phyloP scores from a whole-genome alignment of 2,113 vertebrate species.

The Clarias batrachus region DNA sequence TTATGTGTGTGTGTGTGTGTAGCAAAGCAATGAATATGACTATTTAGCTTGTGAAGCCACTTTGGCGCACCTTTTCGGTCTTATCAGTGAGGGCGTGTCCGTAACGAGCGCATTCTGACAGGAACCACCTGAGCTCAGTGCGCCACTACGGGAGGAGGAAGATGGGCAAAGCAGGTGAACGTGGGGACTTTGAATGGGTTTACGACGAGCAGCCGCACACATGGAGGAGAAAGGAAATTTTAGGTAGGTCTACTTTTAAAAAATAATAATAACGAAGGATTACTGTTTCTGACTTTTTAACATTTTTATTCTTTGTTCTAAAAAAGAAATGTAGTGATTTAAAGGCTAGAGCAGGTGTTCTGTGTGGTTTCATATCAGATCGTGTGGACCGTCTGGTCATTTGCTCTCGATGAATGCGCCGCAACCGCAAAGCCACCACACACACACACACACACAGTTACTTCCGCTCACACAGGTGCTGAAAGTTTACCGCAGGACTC shows the following conservation, averaged over 20 bases:
- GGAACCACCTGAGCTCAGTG: constrained; percentile 44
- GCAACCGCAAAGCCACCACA: not conserved
- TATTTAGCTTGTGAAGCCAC: constrained; percentile 1
- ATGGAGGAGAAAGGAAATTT: constrained; percentile 87
- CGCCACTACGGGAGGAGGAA: constrained; percentile 33
- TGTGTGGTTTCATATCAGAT: not conserved
- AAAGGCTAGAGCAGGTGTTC: not conserved
- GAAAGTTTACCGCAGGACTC: not conserved
- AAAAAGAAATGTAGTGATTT: not conserved
- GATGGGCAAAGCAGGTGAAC: constrained; percentile 83
- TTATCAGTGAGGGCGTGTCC: constrained; percentile 55
- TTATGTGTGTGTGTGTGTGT: not conserved
- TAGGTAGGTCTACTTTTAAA: constrained; percentile 77
- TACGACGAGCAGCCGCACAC: constrained; percentile 96
- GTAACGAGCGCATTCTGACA: constrained; percentile 35
- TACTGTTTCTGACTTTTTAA: not conserved
- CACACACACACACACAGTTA: not conserved
- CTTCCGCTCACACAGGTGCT: not conserved
- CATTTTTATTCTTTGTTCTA: not conserved
- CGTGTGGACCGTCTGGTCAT: too few relatives aligned
- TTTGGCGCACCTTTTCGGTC: constrained; percentile 46
- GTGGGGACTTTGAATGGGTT: constrained; percentile 94
- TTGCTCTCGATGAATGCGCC: too few relatives aligned
- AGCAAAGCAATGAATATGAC: not conserved
- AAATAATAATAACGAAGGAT: not conserved